A percentile compares a stretch with the other conserved stretches of the same genome.
phyloP scores from a whole-genome alignment of 2,113 vertebrate species.

The Sceloporus tristichus region DNA sequence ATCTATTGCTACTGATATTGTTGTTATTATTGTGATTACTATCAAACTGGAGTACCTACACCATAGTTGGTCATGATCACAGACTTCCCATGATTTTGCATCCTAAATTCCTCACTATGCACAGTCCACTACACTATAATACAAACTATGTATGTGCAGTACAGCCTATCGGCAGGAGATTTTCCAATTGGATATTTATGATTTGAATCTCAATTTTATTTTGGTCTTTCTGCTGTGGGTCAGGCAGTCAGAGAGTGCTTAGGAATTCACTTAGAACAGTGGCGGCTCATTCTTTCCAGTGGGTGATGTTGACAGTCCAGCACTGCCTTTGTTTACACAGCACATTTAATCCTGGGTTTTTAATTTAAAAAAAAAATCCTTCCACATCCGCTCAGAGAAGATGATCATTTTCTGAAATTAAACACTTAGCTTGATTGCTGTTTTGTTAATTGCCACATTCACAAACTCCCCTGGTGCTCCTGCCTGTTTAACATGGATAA shows the following conservation, averaged over 20 bases:
- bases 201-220: neutral
- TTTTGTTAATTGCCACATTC: slow-evolving; percentile 78
- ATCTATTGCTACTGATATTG: too few species aligned
- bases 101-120: too few species aligned
- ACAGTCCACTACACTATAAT: neutral
- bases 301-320: slow-evolving; percentile 43
- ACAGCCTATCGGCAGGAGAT: neutral
- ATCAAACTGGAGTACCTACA: too few species aligned
- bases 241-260: neutral
- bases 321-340: slow-evolving; percentile 73
- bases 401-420: slow-evolving; percentile 77
- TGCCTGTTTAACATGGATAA: slow-evolving; percentile 73
- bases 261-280: slow-evolving; percentile 12
- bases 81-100: too few species aligned
- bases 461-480: slow-evolving; percentile 67
- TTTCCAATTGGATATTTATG: neutral
- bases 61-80: too few species aligned
- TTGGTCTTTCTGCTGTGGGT: slow-evolving; percentile 7
- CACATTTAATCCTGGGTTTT: slow-evolving; percentile 59
- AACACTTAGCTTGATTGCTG: slow-evolving; percentile 79
- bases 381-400: slow-evolving; percentile 71
- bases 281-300: slow-evolving; percentile 10
- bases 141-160: neutral
- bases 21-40: too few species aligned
- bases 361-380: slow-evolving; percentile 44